A percentile compares a stretch with the other conserved stretches of the same genome.
Conservation (phyloP, 2,888 invertebrate genomes). For the Vandiemenella viatica region DNA sequence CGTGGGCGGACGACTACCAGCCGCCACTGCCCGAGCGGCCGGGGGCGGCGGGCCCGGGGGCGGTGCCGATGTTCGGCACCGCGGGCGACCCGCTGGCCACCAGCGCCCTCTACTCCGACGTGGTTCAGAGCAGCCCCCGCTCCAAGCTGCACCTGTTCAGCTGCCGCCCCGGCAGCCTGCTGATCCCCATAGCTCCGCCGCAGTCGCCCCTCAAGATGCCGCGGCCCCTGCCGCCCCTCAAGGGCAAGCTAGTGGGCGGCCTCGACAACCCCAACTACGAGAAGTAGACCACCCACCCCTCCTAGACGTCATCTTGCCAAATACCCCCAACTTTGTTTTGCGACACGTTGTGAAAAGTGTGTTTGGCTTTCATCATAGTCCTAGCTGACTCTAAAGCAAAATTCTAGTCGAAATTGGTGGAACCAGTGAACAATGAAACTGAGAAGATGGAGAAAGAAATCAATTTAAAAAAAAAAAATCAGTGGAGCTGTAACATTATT, state of each 20-base stretch:
- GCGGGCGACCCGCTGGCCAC: conserved; percentile 16
- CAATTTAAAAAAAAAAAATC: no score
- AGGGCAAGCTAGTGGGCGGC: conserved; percentile 13
- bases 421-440: no score
- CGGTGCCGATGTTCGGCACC: conserved; percentile 15
- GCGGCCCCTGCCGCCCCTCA: conserved; percentile 4
- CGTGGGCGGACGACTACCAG: conserved; percentile 22
- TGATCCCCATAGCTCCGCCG: conserved; percentile 17
- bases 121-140: conserved; percentile 16
- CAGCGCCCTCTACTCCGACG: conserved; percentile 2
- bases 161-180: conserved; percentile 21
- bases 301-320: no score
- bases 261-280: conserved; percentile 21
- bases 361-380: no score
- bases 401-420: no score
- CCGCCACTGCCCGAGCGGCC: conserved; percentile 24
- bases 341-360: no score
- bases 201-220: conserved; percentile 1
- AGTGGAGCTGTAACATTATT: no score
- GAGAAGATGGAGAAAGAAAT: no score
- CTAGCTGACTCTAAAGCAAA: no score
- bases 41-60: conserved; percentile 24
- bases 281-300: not conserved
- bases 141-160: conserved; percentile 22
- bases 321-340: no score